Conservation (phyloP, 2,113 vertebrate species). For the Hiodon tergisus region DNA sequence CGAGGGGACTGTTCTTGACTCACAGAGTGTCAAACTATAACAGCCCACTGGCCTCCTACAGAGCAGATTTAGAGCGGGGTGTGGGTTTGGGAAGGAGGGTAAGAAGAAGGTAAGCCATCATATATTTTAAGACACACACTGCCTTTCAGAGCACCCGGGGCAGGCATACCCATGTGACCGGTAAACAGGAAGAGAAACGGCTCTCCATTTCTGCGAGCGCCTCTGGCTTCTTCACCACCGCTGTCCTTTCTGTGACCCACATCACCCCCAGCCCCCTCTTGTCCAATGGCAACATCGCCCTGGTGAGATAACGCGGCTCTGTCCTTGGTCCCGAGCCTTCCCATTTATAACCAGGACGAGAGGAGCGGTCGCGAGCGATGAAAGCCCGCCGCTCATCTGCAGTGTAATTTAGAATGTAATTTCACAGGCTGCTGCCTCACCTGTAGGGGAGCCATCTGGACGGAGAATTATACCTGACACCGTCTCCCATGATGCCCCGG, state of each 20-base stretch:
- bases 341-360: slow-evolving; percentile 64
- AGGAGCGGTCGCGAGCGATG: slow-evolving; percentile 39
- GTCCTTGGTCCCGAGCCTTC: slow-evolving; percentile 53
- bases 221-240: slow-evolving; percentile 1
- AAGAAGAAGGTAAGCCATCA: background rate
- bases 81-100: background rate
- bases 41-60: no score
- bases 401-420: slow-evolving; percentile 82
- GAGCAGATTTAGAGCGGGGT: background rate
- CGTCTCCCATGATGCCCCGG: slow-evolving; percentile 40
- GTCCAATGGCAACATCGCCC: slow-evolving; percentile 25
- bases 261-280: slow-evolving; percentile 10
- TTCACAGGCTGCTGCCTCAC: slow-evolving; percentile 87
- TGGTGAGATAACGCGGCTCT: slow-evolving; percentile 19
- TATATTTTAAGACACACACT: background rate
- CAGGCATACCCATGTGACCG: slow-evolving; percentile 16
- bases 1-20: no score
- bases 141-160: slow-evolving; percentile 45
- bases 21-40: no score
- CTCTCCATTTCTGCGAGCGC: background rate
- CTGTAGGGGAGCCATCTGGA: slow-evolving; percentile 72
- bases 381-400: slow-evolving; percentile 53
- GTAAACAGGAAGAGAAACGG: slow-evolving; percentile 1
- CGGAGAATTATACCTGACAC: slow-evolving; percentile 51
- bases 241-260: slow-evolving; percentile 36